Conservation (phyloP, 2,888 invertebrate genomes). For the Lepidocyrtoides sp. region DNA sequence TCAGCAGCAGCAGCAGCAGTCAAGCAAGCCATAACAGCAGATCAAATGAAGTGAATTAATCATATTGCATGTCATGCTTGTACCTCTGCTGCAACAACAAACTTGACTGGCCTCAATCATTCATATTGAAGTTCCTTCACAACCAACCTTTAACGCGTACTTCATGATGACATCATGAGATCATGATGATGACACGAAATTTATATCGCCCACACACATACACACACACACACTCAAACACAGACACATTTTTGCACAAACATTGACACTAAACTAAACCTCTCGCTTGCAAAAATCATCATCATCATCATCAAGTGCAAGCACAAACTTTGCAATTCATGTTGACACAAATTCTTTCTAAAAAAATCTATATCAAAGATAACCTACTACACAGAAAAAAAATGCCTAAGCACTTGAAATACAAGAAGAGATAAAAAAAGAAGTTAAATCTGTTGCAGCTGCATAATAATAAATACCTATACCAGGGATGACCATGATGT, state of each 20-base stretch:
- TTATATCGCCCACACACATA: constrained; percentile 63
- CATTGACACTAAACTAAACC: constrained; percentile 47
- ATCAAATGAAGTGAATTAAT: not conserved
- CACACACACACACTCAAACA: not conserved
- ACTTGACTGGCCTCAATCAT: constrained; percentile 58
- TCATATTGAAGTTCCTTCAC: not conserved
- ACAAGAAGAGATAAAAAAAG: no score
- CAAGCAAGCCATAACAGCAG: no score
- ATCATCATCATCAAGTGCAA: constrained; percentile 21
- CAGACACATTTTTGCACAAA: not conserved
- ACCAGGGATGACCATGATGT: constrained; percentile 49
- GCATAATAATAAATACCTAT: not conserved
- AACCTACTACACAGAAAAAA: no score
- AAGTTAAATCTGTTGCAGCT: not conserved
- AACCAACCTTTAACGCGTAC: not conserved
- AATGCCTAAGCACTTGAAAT: no score
- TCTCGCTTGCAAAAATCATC: not conserved
- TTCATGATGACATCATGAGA: constrained; percentile 57
- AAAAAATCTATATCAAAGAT: not conserved
- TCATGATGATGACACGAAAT: constrained; percentile 59
- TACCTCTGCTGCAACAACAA: no score
- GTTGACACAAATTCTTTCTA: constrained; percentile 58
- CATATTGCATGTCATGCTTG: constrained; percentile 64
- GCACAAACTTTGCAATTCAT: constrained; percentile 66
- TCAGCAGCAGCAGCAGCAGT: not conserved